Evolutionary conservation across 2,797 vertebrate genomes (phyloP).

Genomic region (Cryptoprocta ferox): DNA sequence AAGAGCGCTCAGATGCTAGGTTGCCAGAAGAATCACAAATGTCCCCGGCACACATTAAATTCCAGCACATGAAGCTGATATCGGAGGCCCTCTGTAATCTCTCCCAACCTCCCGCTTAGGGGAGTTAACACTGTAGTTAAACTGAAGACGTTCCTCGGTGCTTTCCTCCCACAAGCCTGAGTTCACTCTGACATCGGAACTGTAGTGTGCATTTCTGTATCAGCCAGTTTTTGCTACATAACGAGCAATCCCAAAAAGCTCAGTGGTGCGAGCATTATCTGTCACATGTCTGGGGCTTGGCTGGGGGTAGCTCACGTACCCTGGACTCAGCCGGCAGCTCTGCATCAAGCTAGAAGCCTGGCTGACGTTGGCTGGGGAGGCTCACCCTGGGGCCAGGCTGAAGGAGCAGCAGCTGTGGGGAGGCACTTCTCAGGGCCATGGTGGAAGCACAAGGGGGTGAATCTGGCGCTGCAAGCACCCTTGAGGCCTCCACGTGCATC

Average conservation of each 20-base stretch:
- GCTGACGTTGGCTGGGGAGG: neutral
- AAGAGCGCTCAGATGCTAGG: neutral
- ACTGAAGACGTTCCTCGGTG: neutral
- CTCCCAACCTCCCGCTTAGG: neutral
- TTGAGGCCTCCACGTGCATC: neutral
- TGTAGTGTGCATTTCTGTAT: neutral
- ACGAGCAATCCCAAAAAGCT: neutral
- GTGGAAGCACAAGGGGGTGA: neutral
- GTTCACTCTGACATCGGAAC: neutral
- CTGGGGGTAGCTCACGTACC: neutral
- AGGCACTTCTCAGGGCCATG: accelerated
- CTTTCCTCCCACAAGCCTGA: neutral
- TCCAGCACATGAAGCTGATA: neutral
- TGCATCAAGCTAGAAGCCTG: neutral
- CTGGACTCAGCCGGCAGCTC: neutral
- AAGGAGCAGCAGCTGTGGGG: neutral
- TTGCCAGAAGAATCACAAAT: neutral
- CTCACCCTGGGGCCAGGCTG: neutral
- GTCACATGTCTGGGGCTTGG: neutral
- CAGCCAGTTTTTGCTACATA: neutral
- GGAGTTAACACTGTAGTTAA: neutral
- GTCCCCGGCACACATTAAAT: neutral
- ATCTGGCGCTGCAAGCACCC: neutral
- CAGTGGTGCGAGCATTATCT: neutral
- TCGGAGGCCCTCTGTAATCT: neutral